These are phyloP conservation scores for Sesia apiformis DNA, from an alignment of 2,888 invertebrate species.

Conservation along the genomic window DNA sequence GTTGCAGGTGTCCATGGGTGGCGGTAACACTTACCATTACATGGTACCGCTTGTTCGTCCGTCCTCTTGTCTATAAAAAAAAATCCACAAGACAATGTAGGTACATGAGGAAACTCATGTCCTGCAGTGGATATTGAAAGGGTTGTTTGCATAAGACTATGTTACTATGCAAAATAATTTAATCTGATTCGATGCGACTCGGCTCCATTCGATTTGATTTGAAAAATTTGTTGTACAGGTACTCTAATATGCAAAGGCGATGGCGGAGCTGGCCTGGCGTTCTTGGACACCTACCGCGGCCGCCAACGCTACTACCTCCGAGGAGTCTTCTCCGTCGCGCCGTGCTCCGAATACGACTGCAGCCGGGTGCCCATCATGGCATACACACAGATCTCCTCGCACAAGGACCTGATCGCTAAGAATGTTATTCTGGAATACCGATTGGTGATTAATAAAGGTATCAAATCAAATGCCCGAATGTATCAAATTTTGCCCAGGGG, in stretches of 20 bases:
- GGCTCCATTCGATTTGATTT: too few relatives aligned
- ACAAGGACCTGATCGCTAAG: conserved; percentile 17
- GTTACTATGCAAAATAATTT: too few relatives aligned
- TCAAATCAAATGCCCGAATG: not conserved
- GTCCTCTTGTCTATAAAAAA: too few relatives aligned
- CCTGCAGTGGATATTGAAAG: too few relatives aligned
- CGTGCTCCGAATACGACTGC: conserved; percentile 17
- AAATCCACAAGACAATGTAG: too few relatives aligned
- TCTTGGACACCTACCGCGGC: conserved; percentile 6
- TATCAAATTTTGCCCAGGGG: too few relatives aligned
- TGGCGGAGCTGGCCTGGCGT: conserved; percentile 29
- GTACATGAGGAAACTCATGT: too few relatives aligned
- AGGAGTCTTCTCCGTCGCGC: conserved; percentile 29
- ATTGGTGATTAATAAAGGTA: not conserved
- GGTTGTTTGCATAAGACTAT: too few relatives aligned
- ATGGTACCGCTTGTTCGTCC: too few relatives aligned
- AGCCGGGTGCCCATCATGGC: conserved; percentile 15
- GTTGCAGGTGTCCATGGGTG: too few relatives aligned
- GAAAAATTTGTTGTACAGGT: conserved; percentile 6
- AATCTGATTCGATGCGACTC: too few relatives aligned
- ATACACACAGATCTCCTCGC: conserved; percentile 20
- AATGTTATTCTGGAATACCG: not conserved
- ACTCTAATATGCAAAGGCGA: conserved; percentile 27
- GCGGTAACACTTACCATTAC: too few relatives aligned
- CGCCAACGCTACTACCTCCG: conserved; percentile 25